Percentiles rank a stretch among this genome's conserved stretches.
Evolutionary conservation across 64 coral and sea anemone genomes (phyloP).

Genomic region (Montipora efflorescens): DNA sequence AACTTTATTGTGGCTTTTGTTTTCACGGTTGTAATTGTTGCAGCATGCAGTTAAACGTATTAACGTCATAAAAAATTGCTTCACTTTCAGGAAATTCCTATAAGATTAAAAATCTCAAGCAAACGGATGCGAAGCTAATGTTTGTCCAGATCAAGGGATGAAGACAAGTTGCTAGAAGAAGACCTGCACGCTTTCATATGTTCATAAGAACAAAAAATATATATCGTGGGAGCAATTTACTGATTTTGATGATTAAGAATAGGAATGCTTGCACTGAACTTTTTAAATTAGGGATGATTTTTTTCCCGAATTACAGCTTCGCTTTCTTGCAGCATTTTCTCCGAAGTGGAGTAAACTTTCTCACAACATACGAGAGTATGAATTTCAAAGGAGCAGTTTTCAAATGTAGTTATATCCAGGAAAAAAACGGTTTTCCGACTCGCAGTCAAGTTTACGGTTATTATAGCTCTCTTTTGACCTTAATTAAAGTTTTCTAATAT

Average conservation of each 20-base stretch:
- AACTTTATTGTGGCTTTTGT: not conserved
- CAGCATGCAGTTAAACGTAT: not conserved
- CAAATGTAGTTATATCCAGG: too few relatives aligned
- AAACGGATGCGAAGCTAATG: conserved; percentile 25
- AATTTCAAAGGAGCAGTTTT: not conserved
- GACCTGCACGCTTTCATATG: not conserved
- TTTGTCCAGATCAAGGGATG: conserved; percentile 72
- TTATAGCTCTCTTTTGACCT: not conserved
- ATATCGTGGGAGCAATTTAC: too few relatives aligned
- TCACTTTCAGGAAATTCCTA: conserved; percentile 55
- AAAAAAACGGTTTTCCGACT: not conserved
- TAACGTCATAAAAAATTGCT: not conserved
- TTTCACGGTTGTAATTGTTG: not conserved
- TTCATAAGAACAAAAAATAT: too few relatives aligned
- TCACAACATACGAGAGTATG: not conserved
- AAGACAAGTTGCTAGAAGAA: not conserved
- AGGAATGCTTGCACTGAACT: not conserved
- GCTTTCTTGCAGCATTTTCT: not conserved
- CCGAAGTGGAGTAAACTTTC: not conserved
- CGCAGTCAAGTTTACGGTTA: not conserved
- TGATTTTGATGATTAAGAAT: not conserved
- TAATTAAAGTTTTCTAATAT: not conserved
- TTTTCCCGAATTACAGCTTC: not conserved
- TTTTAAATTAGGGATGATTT: not conserved
- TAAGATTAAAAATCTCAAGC: conserved; percentile 51